A percentile compares a stretch with the other conserved stretches of the same genome.
Conservation (phyloP, 2,888 invertebrate species). For the Suillia variegata region DNA sequence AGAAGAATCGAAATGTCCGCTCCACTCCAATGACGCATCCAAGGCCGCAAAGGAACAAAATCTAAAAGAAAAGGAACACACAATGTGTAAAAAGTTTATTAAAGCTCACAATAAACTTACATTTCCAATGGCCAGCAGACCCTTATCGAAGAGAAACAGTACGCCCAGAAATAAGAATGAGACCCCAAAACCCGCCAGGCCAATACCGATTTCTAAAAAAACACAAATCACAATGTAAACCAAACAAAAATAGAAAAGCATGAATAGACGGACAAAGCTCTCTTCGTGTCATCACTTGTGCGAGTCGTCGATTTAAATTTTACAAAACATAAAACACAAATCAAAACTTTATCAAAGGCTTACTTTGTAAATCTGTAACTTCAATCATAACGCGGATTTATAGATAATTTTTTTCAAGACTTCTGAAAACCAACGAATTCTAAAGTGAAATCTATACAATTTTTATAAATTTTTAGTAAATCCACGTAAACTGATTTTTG, state of each 20-base stretch:
- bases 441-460: neutral
- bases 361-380: constrained; percentile 83
- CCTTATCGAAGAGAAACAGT: constrained; percentile 93
- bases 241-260: constrained; percentile 9
- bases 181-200: constrained; percentile 94
- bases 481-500: constrained; percentile 46
- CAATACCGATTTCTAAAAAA: constrained; percentile 93
- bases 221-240: constrained; percentile 24
- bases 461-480: constrained; percentile 4
- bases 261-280: too few relatives aligned
- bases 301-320: neutral
- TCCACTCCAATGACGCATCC: constrained; percentile 96
- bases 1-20: constrained; percentile 95
- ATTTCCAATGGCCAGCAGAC: constrained; percentile 97
- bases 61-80: constrained; percentile 68
- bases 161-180: constrained; percentile 94
- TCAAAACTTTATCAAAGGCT: constrained; percentile 62
- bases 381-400: constrained; percentile 72
- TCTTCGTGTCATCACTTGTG: too few relatives aligned
- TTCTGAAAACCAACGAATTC: constrained; percentile 16
- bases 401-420: constrained; percentile 1
- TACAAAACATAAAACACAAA: neutral
- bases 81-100: neutral
- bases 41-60: constrained; percentile 92
- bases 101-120: constrained; percentile 68